phyloP scores from a whole-genome alignment of 2,113 vertebrate genomes.

The Aythya baeri region DNA sequence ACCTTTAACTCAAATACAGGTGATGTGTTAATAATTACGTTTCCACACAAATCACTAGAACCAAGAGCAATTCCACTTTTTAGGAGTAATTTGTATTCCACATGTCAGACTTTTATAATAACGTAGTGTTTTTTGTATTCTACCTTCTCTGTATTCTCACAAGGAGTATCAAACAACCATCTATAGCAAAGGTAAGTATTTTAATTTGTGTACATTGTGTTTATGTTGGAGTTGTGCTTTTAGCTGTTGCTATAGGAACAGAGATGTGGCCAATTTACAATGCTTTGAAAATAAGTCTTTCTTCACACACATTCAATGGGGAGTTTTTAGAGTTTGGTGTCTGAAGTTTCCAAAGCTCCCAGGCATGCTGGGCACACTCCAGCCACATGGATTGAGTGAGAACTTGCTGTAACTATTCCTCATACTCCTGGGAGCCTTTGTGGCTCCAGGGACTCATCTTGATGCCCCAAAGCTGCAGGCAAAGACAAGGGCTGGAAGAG shows the following conservation, averaged over 20 bases:
- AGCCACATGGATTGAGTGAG: not conserved
- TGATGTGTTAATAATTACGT: not conserved
- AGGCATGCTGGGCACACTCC: not conserved
- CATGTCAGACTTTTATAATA: not conserved
- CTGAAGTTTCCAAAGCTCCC: not conserved
- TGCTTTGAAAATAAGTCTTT: not conserved
- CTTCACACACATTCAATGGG: not conserved
- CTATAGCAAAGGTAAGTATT: conserved; percentile 24
- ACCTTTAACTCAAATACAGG: not conserved
- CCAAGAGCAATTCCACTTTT: not conserved
- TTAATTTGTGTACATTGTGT: not conserved
- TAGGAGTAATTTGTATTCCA: not conserved
- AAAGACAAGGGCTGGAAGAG: not conserved
- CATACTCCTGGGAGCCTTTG: not conserved
- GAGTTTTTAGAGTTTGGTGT: not conserved
- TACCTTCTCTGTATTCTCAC: not conserved
- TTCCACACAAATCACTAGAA: not conserved
- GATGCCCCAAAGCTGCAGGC: not conserved
- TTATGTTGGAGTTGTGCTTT: not conserved
- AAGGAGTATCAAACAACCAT: not conserved
- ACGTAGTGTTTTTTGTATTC: not conserved
- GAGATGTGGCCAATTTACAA: not conserved
- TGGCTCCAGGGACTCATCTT: not conserved
- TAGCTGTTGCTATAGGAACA: conserved; percentile 23
- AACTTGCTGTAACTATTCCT: not conserved